phyloP scores from a whole-genome alignment of 1,140 invertebrate species.

The Drosophila bifasciata region DNA sequence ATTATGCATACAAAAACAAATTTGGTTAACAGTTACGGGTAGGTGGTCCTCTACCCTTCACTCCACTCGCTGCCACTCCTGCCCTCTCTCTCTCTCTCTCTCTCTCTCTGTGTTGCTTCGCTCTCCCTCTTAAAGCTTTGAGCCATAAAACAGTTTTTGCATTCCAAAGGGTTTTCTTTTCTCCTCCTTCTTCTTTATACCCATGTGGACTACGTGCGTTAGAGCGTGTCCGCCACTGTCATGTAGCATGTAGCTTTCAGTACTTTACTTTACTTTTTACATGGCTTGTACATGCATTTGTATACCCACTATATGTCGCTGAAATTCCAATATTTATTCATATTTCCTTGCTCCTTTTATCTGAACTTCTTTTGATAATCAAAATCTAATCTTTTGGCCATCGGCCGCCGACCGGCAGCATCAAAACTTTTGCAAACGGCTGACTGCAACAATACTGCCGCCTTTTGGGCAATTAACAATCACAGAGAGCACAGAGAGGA shows the following conservation, averaged over 20 bases:
- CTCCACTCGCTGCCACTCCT: no score
- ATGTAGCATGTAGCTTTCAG: no score
- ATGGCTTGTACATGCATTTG: no score
- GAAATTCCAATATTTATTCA: no score
- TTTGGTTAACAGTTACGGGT: conserved; percentile 50
- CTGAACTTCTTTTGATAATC: conserved; percentile 2
- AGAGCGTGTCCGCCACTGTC: conserved; percentile 49
- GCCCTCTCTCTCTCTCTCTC: not conserved
- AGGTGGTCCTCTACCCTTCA: conserved; percentile 50
- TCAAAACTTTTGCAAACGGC: conserved; percentile 1
- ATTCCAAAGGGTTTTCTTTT: conserved; percentile 56
- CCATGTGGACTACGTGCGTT: conserved; percentile 48
- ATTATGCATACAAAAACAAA: conserved; percentile 67
- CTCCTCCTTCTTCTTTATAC: conserved; percentile 1
- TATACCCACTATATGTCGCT: no score
- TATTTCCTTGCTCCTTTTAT: not conserved
- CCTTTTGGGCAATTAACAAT: conserved; percentile 37
- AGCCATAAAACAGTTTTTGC: conserved; percentile 17
- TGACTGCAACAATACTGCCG: conserved; percentile 3
- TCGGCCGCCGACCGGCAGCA: not conserved
- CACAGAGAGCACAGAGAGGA: not conserved
- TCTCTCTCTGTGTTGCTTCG: no score
- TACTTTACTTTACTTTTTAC: no score
- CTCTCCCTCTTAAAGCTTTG: no score
- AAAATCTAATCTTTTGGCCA: conserved; percentile 18